Conservation (phyloP, 2,797 vertebrate species). For the Sarcophilus harrisii region DNA sequence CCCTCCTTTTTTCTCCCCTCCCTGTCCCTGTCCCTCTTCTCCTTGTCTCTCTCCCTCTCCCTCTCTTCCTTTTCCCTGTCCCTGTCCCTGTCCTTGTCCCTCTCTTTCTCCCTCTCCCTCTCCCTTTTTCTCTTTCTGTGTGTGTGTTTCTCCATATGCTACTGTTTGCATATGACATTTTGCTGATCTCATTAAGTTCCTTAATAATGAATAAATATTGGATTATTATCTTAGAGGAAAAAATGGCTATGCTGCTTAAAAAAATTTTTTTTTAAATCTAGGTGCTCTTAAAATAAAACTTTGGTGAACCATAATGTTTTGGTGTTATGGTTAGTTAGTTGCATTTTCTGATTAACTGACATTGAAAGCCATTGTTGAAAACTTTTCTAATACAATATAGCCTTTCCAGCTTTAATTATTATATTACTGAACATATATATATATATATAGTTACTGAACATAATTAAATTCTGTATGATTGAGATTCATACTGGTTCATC, state of each 20-base stretch:
- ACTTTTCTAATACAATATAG: neutral
- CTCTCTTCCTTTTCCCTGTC: too few species aligned
- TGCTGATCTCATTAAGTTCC: neutral
- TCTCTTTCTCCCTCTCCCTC: too few species aligned
- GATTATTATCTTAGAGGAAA: neutral
- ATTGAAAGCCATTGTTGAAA: neutral
- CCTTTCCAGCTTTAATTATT: neutral
- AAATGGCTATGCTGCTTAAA: neutral
- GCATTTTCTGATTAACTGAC: neutral
- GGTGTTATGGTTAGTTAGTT: neutral
- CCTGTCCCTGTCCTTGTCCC: too few species aligned
- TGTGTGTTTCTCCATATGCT: neutral
- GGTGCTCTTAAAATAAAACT: neutral
- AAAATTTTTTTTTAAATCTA: neutral
- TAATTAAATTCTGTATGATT: neutral
- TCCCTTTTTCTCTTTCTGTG: too few species aligned
- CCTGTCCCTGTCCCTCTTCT: too few species aligned
- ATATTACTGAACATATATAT: neutral
- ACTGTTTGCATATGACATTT: neutral
- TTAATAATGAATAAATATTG: neutral
- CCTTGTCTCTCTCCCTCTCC: too few species aligned
- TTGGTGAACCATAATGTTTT: neutral
- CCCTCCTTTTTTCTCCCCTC: too few species aligned
- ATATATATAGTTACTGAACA: neutral
- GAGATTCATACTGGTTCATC: neutral